A percentile compares a stretch with the other conserved stretches of the same genome.
phyloP scores from a whole-genome alignment of 2,888 invertebrate genomes.

The Sepioteuthis lessoniana region DNA sequence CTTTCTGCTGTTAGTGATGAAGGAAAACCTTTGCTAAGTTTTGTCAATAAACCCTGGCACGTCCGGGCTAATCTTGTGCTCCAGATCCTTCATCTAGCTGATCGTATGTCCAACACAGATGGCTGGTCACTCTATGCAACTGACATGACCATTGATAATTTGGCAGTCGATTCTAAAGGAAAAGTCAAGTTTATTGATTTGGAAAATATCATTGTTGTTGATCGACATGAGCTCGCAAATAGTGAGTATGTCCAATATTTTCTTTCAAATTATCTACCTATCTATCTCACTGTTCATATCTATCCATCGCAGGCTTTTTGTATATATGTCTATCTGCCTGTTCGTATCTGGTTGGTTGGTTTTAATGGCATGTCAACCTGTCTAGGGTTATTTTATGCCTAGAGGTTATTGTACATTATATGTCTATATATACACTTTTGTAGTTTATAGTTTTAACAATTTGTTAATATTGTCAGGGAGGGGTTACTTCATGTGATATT shows the following conservation, averaged over 20 bases:
- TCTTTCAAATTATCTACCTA: background rate
- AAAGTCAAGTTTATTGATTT: slow-evolving; percentile 85
- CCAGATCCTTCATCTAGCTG: slow-evolving; percentile 76
- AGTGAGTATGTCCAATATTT: slow-evolving; percentile 63
- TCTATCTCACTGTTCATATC: background rate
- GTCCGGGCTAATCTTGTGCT: slow-evolving; percentile 72
- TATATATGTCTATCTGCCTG: too few relatives aligned
- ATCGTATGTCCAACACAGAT: slow-evolving; percentile 79
- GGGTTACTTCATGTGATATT: too few relatives aligned
- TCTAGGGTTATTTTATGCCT: too few relatives aligned
- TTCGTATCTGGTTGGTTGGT: too few relatives aligned
- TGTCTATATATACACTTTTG: too few relatives aligned
- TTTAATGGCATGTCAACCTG: too few relatives aligned
- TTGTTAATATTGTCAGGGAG: too few relatives aligned
- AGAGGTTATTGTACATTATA: too few relatives aligned
- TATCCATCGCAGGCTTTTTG: background rate
- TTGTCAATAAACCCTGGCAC: slow-evolving; percentile 78
- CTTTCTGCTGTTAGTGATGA: slow-evolving; percentile 82
- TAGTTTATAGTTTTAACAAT: too few relatives aligned
- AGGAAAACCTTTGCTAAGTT: slow-evolving; percentile 80
- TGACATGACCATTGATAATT: slow-evolving; percentile 88
- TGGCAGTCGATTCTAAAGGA: slow-evolving; percentile 82
- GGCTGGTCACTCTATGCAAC: slow-evolving; percentile 84
- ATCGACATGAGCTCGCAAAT: slow-evolving; percentile 77
- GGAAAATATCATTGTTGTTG: slow-evolving; percentile 86